Percentiles rank a stretch among this genome's conserved stretches.
Evolutionary conservation across 2,888 invertebrate genomes (phyloP).

Genomic region (Lacanobia wlatinum): DNA sequence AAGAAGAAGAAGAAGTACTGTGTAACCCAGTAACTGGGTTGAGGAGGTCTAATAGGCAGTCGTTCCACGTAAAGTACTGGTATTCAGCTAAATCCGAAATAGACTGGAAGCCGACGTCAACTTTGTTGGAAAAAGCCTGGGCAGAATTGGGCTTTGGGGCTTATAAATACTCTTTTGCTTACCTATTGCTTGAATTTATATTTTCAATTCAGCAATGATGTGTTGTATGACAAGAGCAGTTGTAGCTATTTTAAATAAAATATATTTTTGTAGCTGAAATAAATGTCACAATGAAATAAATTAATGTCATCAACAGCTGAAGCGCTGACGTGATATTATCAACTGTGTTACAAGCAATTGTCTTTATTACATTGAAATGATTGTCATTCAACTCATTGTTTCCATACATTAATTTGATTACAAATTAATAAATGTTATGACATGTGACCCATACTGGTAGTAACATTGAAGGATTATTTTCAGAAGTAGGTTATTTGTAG

Average conservation of each 20-base stretch:
- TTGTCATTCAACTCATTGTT: conserved; percentile 12
- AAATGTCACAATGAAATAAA: conserved; percentile 2
- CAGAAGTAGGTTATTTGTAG: not conserved
- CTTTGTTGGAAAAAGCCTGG: too few relatives aligned
- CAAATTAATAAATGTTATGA: conserved; percentile 4
- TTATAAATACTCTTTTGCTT: too few relatives aligned
- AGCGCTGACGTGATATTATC: conserved; percentile 6
- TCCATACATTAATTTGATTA: conserved; percentile 7
- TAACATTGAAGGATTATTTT: not conserved
- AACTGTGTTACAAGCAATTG: conserved; percentile 20
- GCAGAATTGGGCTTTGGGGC: too few relatives aligned
- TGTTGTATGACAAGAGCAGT: not conserved
- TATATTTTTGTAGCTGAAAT: too few relatives aligned
- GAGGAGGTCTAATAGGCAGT: too few relatives aligned
- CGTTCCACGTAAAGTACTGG: too few relatives aligned
- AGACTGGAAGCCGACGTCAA: too few relatives aligned
- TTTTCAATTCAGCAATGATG: too few relatives aligned
- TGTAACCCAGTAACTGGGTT: too few relatives aligned
- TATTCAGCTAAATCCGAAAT: too few relatives aligned
- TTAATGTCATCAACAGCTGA: conserved; percentile 4
- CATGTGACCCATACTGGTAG: not conserved
- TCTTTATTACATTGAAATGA: conserved; percentile 7
- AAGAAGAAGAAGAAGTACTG: too few relatives aligned
- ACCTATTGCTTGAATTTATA: too few relatives aligned
- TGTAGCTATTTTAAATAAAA: not conserved